These are phyloP conservation scores for Falco peregrinus DNA, from an alignment of 2,797 vertebrate genomes.

Conservation along the genomic window DNA sequence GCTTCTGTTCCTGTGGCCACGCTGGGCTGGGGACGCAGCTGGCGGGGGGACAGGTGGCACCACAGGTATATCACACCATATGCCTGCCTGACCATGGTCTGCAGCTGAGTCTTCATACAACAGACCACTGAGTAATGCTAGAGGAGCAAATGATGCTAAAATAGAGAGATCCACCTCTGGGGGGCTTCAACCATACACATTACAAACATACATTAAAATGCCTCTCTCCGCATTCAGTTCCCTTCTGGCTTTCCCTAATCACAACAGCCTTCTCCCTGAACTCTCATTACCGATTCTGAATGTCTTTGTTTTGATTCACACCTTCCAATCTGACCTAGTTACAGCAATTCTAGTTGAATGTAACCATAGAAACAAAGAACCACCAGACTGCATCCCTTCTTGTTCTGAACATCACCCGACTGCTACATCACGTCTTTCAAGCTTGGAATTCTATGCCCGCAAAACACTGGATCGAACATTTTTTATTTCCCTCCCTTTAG, in stretches of 20 bases:
- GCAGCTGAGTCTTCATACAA: neutral
- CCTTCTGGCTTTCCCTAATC: neutral
- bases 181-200: accelerated
- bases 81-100: neutral
- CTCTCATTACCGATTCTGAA: neutral
- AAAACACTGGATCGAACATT: neutral
- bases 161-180: too few species aligned
- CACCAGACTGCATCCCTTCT: neutral
- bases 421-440: neutral
- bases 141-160: neutral
- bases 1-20: neutral
- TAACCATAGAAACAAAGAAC: constrained; percentile 55
- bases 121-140: accelerated
- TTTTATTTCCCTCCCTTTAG: neutral
- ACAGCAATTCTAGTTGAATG: neutral
- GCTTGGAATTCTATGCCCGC: neutral
- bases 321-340: constrained; percentile 48
- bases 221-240: neutral
- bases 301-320: constrained; percentile 28
- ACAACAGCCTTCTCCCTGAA: neutral
- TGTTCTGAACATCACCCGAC: neutral
- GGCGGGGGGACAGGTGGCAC: neutral
- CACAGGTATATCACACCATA: neutral
- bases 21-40: neutral
- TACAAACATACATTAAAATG: neutral